A percentile compares a stretch with the other conserved stretches of the same genome.
These are phyloP conservation scores for Ylistrum balloti DNA, from an alignment of 1,140 invertebrate species.

Conservation along the genomic window DNA sequence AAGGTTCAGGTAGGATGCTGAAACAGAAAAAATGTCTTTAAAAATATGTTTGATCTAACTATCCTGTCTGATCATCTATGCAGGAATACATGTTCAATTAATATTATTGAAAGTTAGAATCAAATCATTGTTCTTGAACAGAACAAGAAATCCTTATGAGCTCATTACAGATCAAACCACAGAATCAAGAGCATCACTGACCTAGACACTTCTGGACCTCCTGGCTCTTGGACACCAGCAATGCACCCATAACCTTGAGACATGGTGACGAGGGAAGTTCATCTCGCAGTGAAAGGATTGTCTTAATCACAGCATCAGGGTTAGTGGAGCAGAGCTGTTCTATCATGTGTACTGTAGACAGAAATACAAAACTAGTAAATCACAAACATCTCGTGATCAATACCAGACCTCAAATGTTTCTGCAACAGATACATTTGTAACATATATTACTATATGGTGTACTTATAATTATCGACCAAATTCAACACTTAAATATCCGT, in stretches of 20 bases:
- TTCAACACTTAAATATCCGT: too few species aligned
- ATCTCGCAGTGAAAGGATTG: conserved; percentile 74
- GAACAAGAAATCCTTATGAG: too few species aligned
- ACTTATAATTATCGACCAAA: too few species aligned
- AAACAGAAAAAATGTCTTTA: conserved; percentile 48
- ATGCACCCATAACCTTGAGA: conserved; percentile 78
- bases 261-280: conserved; percentile 74
- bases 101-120: too few species aligned
- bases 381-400: too few species aligned
- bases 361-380: neutral
- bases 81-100: too few species aligned
- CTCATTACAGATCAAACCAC: too few species aligned
- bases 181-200: conserved; percentile 53
- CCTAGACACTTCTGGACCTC: conserved; percentile 78
- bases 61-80: too few species aligned
- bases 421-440: too few species aligned
- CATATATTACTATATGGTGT: too few species aligned
- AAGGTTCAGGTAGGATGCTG: conserved; percentile 74
- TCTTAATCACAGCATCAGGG: conserved; percentile 77
- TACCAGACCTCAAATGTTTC: too few species aligned
- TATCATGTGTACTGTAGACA: conserved; percentile 77
- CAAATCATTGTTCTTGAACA: too few species aligned
- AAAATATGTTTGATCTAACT: neutral
- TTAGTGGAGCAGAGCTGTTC: conserved; percentile 75
- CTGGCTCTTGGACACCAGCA: conserved; percentile 74